These are phyloP conservation scores for Hyalella azteca DNA, from an alignment of 2,888 invertebrate species.

Conservation along the genomic window DNA sequence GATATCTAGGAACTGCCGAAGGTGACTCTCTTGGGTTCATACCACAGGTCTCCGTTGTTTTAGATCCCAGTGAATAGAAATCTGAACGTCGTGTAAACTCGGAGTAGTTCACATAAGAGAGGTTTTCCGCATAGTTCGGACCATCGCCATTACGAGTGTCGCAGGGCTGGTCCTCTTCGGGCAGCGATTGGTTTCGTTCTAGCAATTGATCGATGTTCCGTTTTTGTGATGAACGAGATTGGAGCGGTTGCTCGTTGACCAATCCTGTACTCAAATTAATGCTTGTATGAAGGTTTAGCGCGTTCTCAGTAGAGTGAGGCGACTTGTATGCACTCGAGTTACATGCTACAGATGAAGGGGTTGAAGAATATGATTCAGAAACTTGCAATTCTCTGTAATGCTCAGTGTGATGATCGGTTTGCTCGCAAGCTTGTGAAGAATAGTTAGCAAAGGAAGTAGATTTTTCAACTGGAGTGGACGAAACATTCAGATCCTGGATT, in stretches of 20 bases:
- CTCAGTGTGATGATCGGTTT: neutral
- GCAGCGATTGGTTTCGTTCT: neutral
- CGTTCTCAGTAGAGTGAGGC: neutral
- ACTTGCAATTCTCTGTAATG: slow-evolving; percentile 1
- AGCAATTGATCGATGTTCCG: neutral
- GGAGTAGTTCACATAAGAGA: neutral
- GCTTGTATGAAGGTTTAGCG: too few relatives aligned
- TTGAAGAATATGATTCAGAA: neutral
- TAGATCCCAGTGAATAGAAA: neutral
- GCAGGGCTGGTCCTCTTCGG: neutral
- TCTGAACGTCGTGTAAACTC: slow-evolving; percentile 2
- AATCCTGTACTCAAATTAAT: too few relatives aligned
- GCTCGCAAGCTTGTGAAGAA: neutral
- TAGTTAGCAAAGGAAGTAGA: neutral
- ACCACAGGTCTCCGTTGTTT: neutral
- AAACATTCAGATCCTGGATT: neutral
- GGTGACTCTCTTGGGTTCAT: neutral
- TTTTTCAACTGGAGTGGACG: neutral
- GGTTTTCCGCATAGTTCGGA: neutral
- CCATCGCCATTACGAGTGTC: neutral
- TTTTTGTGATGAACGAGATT: neutral
- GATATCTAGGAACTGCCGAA: neutral
- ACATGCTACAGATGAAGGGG: neutral
- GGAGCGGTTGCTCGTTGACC: too few relatives aligned
- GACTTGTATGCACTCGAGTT: too few relatives aligned